Evolutionary conservation across 2,797 vertebrate genomes (phyloP), one percentile per base, ranked within the genome.

Genomic region (Halcyon leucocephala): DNA sequence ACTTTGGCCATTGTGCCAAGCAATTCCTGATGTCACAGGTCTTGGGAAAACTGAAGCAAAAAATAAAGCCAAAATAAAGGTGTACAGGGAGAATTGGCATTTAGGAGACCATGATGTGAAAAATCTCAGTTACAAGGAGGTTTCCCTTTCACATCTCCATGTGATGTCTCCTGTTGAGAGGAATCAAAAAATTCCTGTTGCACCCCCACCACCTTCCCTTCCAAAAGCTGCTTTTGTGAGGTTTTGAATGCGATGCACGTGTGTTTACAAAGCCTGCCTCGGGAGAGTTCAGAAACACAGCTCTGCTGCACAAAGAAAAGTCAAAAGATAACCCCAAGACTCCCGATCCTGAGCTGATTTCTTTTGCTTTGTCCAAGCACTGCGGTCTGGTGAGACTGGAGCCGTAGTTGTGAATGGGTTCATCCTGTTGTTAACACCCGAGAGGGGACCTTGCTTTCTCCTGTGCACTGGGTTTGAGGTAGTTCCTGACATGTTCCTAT

Each of bases 11-110:
- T 19, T 39, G 24, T 82, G 67, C 90, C 60, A 42, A 42, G 33
- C 7, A 15, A 48, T 92, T 89, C 70, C 73, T 84, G 54, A 39
- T 85, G 48, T 84, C 91, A 42, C 6, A 73, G 26, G n/a, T 66
- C 64, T 44, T 57, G 31, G 37, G 17, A 17, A 94, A 95, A 73
- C 7, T 10, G 35, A 79, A 91, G 73, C 46, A 11, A 84, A 51
- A 60, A 82, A 48, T 46, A 60, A 52, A 91, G 79, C 39, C 12
- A 81, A 60, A 82, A 48, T 48, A 60, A 52, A 73, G 31, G 28
- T 46, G 18, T 12, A 19, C 31, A 21, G 4, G 22, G 54, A 82
- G 14, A 3, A 0, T 8, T 72, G 24, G 14, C 35, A 24, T 94
- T 89, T 64, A 79, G 66, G 42, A 82, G 49, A 60, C 7, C 7